phyloP scores from a whole-genome alignment of 2,888 invertebrate species.

The Nineta flava region DNA sequence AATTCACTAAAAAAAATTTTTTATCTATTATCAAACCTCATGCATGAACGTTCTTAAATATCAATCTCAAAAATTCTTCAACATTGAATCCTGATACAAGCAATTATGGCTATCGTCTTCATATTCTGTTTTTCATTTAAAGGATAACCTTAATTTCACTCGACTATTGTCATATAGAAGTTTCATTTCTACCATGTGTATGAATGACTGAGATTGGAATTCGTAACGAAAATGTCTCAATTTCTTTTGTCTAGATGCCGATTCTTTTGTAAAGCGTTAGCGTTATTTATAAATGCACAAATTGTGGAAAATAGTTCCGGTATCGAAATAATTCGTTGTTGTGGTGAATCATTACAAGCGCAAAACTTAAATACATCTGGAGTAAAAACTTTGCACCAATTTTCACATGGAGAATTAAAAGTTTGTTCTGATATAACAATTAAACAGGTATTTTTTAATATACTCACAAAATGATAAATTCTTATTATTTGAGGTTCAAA shows the following conservation, averaged over 20 bases:
- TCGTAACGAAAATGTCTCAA: neutral
- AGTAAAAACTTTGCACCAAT: neutral
- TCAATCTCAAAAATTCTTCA: neutral
- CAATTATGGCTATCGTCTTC: too few species aligned
- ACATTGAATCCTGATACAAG: too few species aligned
- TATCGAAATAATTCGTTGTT: slow-evolving; percentile 24
- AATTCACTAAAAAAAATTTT: neutral
- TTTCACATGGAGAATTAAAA: slow-evolving; percentile 26
- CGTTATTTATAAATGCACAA: slow-evolving; percentile 36
- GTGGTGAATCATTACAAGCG: slow-evolving; percentile 25
- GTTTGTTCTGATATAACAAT: slow-evolving; percentile 24
- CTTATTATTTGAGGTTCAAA: neutral
- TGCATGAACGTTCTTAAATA: neutral
- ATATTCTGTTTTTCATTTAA: too few species aligned
- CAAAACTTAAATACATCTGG: slow-evolving; percentile 18
- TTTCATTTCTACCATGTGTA: too few species aligned
- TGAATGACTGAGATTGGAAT: neutral
- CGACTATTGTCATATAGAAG: neutral
- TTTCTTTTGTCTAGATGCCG: slow-evolving; percentile 19
- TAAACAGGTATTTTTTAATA: slow-evolving; percentile 19
- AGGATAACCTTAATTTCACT: too few species aligned
- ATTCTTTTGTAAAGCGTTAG: slow-evolving; percentile 33
- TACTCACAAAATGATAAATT: neutral
- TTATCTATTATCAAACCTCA: neutral
- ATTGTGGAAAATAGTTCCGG: slow-evolving; percentile 30